phyloP scores from a whole-genome alignment of 2,113 vertebrate species.

The Hucho hucho region DNA sequence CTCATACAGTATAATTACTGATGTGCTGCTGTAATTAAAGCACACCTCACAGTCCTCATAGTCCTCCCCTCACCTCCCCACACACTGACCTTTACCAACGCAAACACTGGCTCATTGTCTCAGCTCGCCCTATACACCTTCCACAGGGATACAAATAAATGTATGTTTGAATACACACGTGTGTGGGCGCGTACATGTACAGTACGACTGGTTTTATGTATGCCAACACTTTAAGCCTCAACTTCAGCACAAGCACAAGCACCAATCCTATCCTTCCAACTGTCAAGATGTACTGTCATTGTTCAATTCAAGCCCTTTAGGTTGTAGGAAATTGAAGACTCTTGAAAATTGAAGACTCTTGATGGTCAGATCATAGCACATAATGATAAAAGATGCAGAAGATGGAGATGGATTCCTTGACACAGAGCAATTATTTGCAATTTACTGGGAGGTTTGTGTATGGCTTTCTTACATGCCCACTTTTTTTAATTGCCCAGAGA shows the following conservation, averaged over 20 bases:
- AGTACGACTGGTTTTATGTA: background rate
- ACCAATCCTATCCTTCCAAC: background rate
- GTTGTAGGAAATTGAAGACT: constrained; percentile 43
- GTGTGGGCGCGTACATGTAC: background rate
- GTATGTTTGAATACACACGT: background rate
- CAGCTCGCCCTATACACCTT: constrained; percentile 35
- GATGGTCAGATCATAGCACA: constrained; percentile 57
- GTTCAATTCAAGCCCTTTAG: constrained; percentile 38
- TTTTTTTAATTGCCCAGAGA: no score
- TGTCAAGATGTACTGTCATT: background rate
- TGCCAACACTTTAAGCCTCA: background rate
- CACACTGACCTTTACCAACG: constrained; percentile 59
- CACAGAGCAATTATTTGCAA: constrained; percentile 22
- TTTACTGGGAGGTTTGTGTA: no score
- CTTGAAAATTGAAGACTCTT: constrained; percentile 48
- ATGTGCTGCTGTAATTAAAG: constrained; percentile 63
- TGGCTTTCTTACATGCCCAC: no score
- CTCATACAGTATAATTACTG: constrained; percentile 41
- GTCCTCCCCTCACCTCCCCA: constrained; percentile 19
- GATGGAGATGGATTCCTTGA: constrained; percentile 41
- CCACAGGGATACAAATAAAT: constrained; percentile 35
- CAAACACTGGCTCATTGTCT: constrained; percentile 59
- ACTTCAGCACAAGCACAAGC: background rate
- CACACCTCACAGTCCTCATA: constrained; percentile 44
- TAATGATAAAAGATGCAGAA: constrained; percentile 58